Base-by-base conservation (phyloP, 1,140 invertebrate genomes). In the Drosophila jambulina region DNA sequence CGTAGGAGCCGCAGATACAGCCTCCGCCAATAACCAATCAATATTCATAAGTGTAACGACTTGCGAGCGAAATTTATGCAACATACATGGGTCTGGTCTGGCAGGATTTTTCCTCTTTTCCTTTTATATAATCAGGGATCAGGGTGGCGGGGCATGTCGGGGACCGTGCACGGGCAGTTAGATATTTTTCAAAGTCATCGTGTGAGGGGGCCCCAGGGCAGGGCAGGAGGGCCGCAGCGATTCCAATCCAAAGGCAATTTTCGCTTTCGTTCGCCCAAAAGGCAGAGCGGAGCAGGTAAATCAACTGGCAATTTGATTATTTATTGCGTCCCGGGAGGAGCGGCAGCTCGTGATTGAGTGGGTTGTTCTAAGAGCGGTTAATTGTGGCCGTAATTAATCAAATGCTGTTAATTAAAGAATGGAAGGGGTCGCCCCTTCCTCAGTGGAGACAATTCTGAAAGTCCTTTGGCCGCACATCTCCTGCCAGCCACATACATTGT, bases 131-230 rank as follows among this genome's bases (percentile, higher is more conserved):
- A 21, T n/a, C 23, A 34, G 13, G 48, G 60, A 45, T 56, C 53
- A 56, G 53, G 51, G 49, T 53, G 49, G 29, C 29, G 49, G 29
- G 29, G 32, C 2, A 54, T 5, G 9, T 10, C n/a, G 27, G 27
- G 49, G 48, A 19, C 13, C 8, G 38, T n/a, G 34, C 3, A 25
- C 27, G 53, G 74, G 12, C 76, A 88, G 83, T 87, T 87, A 83
- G 80, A 88, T 74, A 88, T 83, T 83, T 77, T 83, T 87, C 83
- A 88, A 83, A 87, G 83, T 87, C 83, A 88, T 84, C 76, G 80
- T 72, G 76, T 77, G 67, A 69, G 82, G 71, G 67, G 62, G 23
- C 58, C 79, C 43, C 59, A 45, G 54, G 83, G 83, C 76, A 65
- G 21, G 8, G 43, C 43, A 23, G 42, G 19, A 17, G 34, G 36